phyloP scores from a whole-genome alignment of 2,797 vertebrate species.

The Aulostomus chinensis region DNA sequence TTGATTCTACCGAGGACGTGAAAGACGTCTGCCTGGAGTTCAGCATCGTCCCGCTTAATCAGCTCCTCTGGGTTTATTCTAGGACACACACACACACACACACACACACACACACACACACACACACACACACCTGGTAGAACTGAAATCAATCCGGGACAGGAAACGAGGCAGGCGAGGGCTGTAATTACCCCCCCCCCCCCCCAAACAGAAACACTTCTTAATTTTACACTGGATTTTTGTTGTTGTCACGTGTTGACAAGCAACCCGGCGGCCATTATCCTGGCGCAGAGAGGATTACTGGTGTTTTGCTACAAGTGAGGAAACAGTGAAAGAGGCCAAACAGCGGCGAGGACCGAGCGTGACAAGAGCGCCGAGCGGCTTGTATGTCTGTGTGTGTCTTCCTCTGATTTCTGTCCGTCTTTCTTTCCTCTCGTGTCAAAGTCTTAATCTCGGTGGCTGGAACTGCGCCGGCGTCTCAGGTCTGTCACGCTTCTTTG shows the following conservation, averaged over 20 bases:
- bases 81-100: not conserved
- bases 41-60: too few relatives aligned
- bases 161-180: conserved; percentile 80
- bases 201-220: conserved; percentile 40
- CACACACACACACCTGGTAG: conserved; percentile 38
- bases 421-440: conserved; percentile 43
- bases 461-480: conserved; percentile 58
- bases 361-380: conserved; percentile 42
- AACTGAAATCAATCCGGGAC: conserved; percentile 57
- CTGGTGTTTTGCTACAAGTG: conserved; percentile 53
- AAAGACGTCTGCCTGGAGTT: too few relatives aligned
- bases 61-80: too few relatives aligned
- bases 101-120: conserved; percentile 19
- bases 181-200: conserved; percentile 84
- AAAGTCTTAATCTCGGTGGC: conserved; percentile 51
- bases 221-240: conserved; percentile 25
- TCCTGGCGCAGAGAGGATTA: conserved; percentile 41
- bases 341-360: conserved; percentile 40
- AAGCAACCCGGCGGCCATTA: conserved; percentile 31
- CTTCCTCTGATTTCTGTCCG: not conserved
- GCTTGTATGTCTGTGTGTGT: conserved; percentile 13
- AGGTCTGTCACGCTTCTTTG: conserved; percentile 58
- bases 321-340: conserved; percentile 32
- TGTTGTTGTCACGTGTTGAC: conserved; percentile 41
- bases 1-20: too few relatives aligned